Evolutionary conservation across 2,797 vertebrate species (phyloP), one percentile per base, ranked within the genome.

Genomic region (Pseudocheirus occidentalis): DNA sequence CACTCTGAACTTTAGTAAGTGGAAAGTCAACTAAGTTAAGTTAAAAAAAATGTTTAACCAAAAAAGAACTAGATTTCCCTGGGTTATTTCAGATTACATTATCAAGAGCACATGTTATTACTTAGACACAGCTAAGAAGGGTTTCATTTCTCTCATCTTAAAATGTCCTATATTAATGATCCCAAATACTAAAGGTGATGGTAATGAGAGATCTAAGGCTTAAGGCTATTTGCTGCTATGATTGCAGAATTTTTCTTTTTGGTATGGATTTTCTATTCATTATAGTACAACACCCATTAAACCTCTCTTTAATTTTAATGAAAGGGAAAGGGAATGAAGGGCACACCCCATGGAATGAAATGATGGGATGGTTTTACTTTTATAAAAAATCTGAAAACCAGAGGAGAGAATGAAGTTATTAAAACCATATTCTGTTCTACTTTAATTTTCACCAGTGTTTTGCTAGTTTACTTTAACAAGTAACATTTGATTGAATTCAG

Each of bases 401-500:
- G 90, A 90, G 13, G 31, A 10, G 96, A 97, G 97, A 97, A 97
- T 97, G 93, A 97, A 97, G 97, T 98, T 97, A 98, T 98, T 98
- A 96, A 97, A 98, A 96, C 62, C 97, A 97, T 97, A 96, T 97
- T 97, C 96, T 97, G 96, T 96, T 97, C 97, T 95, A 96, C 97
- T 98, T 97, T 98, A 98, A 97, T 98, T 98, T 98, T 98, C 98
- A 98, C 96, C 97, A 97, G 96, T 96, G 96, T 97, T 97, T 97
- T 97, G 97, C 97, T 97, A 97, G 98, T 98, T 98, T 98, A 98
- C 98, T 98, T 98, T 98, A 98, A 97, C 97, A 98, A 98, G 97
- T 98, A 98, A 97, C 97, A 96, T 98, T 98, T 98, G 97, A 98
- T 98, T 98, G 97, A 98, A 98, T 97, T 98, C 98, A 98, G 98